A percentile compares a stretch with the other conserved stretches of the same genome.
phyloP scores from a whole-genome alignment of 37 sponge, comb jelly and placozoan genomes.

The Tethya wilhelma region DNA sequence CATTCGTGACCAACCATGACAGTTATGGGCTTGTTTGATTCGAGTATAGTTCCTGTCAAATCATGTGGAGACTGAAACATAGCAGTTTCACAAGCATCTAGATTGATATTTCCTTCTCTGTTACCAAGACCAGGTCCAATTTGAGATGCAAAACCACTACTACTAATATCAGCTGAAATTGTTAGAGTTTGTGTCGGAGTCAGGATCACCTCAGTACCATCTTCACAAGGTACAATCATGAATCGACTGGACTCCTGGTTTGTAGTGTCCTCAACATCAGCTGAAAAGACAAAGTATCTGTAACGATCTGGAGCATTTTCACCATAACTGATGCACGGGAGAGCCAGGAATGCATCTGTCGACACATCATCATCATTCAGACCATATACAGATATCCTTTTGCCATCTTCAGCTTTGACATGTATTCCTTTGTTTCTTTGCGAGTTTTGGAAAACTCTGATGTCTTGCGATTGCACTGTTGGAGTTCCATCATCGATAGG shows the following conservation, averaged over 20 bases:
- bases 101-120: too few relatives aligned
- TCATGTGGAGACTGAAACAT: neutral
- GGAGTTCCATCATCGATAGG: too few relatives aligned
- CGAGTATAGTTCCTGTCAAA: conserved; percentile 45
- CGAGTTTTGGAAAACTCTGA: too few relatives aligned
- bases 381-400: conserved; percentile 23
- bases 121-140: too few relatives aligned
- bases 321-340: too few relatives aligned
- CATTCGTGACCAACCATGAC: conserved; percentile 54
- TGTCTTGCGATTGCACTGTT: too few relatives aligned
- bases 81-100: neutral
- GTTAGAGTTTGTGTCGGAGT: too few relatives aligned
- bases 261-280: neutral
- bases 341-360: conserved; percentile 46
- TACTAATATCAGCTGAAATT: too few relatives aligned
- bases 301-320: too few relatives aligned
- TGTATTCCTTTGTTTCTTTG: too few relatives aligned
- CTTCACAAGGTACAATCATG: conserved; percentile 32
- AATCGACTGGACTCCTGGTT: neutral
- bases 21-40: conserved; percentile 30
- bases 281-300: conserved; percentile 33
- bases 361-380: conserved; percentile 42
- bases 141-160: too few relatives aligned
- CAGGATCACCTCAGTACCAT: conserved; percentile 6
- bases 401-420: too few relatives aligned